Evolutionary conservation across 2,888 invertebrate species (phyloP).

Genomic region (Amphipyra tragopoginis): DNA sequence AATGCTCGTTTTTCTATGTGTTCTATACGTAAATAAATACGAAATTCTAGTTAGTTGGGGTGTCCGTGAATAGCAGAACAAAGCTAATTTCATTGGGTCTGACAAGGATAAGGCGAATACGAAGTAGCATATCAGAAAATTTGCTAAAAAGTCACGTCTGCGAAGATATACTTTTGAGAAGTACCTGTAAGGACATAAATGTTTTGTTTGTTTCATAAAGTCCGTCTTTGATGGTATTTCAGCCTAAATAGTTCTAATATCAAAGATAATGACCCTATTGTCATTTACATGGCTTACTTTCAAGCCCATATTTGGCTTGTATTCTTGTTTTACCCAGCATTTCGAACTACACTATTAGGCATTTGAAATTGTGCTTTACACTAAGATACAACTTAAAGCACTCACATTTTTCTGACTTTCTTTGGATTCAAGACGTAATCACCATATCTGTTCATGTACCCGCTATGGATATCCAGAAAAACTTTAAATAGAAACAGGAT

Average conservation of each 20-base stretch:
- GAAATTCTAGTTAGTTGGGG: conserved; percentile 83
- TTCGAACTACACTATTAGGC: background rate
- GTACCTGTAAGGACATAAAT: conserved; percentile 73
- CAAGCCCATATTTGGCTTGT: too few relatives aligned
- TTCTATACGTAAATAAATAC: conserved; percentile 82
- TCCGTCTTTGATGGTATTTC: too few relatives aligned
- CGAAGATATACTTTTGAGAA: conserved; percentile 79
- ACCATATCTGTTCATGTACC: conserved; percentile 86
- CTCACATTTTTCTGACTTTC: conserved; percentile 84
- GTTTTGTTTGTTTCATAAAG: too few relatives aligned
- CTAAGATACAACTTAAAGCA: conserved; percentile 18
- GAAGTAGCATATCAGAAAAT: conserved; percentile 79
- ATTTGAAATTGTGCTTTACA: background rate
- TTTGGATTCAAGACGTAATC: conserved; percentile 83
- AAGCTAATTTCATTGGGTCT: conserved; percentile 60
- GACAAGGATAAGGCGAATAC: conserved; percentile 70
- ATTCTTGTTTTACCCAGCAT: too few relatives aligned
- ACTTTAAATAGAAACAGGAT: conserved; percentile 81
- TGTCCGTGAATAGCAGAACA: conserved; percentile 80
- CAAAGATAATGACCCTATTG: too few relatives aligned
- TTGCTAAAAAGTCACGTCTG: conserved; percentile 82
- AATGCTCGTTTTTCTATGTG: conserved; percentile 79
- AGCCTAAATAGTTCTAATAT: too few relatives aligned
- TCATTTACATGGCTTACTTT: too few relatives aligned
- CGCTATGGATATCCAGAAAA: conserved; percentile 85